Evolutionary conservation across 2,888 invertebrate genomes (phyloP), one percentile per base, ranked within the genome.

Genomic region (Euzophera pinguis): DNA sequence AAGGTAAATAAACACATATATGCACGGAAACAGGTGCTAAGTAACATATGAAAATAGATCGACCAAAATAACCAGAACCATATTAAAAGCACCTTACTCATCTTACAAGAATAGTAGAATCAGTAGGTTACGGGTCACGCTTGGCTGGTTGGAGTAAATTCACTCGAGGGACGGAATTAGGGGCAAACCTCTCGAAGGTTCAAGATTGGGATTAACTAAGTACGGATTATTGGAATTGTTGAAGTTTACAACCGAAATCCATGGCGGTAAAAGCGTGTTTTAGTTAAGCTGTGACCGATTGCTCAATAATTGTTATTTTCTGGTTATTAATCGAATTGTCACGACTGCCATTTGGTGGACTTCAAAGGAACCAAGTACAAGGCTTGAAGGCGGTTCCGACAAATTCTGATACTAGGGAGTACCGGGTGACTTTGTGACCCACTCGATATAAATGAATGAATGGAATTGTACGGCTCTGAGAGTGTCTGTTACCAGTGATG

Each of bases 101-200:
- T 8, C 34, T 9, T n/a, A 32, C 16, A 22, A 47, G 13, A 47
- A 16, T 22, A 35, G 41, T 34, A 16, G 27, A 47, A 34, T 38
- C 12, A 32, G 50, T 64, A 69, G 62, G 54, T 62, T 51, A 66
- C 50, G 45, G 71, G 29, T 69, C 75, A 62, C 38, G 10, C 53
- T 64, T 65, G 57, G 60, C 39, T 70, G 71, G 51, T 34, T 69
- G 63, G 54, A 56, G 65, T 64, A 45, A 32, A 32, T 75, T 69
- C 69, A 71, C 70, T 68, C 63, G 48, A 63, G 64, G 67, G 75
- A 68, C 71, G 69, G 72, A 73, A 74, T 72, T 73, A 70, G 67
- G 65, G 65, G 59, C 59, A 55, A 56, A 22, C 51, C 51, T 43
- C 50, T 59, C 64, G 58, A 65, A 69, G 71, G 76, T 69, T 65